phyloP scores from a whole-genome alignment of 2,888 invertebrate genomes.

The Agrilus cyanescens region DNA sequence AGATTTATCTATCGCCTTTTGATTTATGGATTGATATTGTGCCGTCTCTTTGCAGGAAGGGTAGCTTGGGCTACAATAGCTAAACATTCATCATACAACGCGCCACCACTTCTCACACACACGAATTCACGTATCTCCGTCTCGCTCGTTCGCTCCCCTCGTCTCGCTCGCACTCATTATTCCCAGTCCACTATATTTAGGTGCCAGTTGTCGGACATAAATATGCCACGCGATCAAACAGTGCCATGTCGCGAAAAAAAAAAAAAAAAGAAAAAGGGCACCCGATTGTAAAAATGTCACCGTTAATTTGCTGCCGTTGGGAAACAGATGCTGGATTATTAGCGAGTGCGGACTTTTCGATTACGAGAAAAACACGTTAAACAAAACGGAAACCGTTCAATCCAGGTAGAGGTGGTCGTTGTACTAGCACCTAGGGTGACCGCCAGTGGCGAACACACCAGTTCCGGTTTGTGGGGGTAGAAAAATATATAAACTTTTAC shows the following conservation, averaged over 20 bases:
- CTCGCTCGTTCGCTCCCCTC: no score
- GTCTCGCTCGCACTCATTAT: slow-evolving; percentile 2
- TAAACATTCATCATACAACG: slow-evolving; percentile 29
- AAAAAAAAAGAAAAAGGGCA: slow-evolving; percentile 27
- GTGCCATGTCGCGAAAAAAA: slow-evolving; percentile 26
- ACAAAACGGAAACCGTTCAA: no score
- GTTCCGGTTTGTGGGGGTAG: no score
- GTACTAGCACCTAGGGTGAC: no score
- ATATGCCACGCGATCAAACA: slow-evolving; percentile 31
- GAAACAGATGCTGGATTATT: slow-evolving; percentile 32
- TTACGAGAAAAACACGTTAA: no score
- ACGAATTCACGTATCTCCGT: no score
- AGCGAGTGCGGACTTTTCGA: slow-evolving; percentile 4
- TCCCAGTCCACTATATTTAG: slow-evolving; percentile 23
- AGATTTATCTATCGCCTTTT: slow-evolving; percentile 34
- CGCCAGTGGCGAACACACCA: no score
- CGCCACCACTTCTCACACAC: slow-evolving; percentile 16
- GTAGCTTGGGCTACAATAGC: slow-evolving; percentile 28
- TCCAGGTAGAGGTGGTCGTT: no score
- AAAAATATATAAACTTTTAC: no score
- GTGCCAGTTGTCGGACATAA: slow-evolving; percentile 34
- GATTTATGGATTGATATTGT: slow-evolving; percentile 37
- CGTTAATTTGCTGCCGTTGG: slow-evolving; percentile 34
- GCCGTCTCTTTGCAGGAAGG: slow-evolving; percentile 31
- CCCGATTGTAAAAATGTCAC: slow-evolving; percentile 31